Evolutionary conservation across 2,797 vertebrate species (phyloP), one percentile per base, ranked within the genome.

Genomic region (Molossus alvarezi): DNA sequence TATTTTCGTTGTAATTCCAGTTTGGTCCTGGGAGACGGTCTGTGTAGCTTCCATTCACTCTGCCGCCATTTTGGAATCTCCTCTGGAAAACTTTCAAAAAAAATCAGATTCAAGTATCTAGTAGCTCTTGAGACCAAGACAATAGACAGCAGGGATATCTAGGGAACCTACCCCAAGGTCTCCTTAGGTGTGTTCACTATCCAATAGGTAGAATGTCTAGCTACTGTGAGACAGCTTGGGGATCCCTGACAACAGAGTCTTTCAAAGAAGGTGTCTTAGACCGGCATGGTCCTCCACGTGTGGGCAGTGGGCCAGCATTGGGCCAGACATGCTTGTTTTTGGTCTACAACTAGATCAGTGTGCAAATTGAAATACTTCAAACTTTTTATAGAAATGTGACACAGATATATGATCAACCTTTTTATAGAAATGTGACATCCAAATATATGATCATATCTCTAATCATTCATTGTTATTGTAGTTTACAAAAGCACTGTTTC

Each of bases 361-460:
- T 67, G 64, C 71, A 90, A 60, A 75, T 3, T 75, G 20, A 25
- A 81, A 92, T 58, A 25, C 77, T 82, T 80, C 88, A 29, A 90
- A 13, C 82, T 14, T 41, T 81, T 55, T 45, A 29, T 45, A 77
- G 71, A 37, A 85, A 20, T 79, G 71, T 77, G n/a, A 67, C 11
- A 41, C 2, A 65, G 14, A 33, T 33, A 33, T 33, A 33, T 33
- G 33, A 33, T 80, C 88, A 29, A 90, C 10, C 82, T 14, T 41
- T 81, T 55, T 45, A 29, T 45, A 77, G 71, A 37, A 53, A 41
- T 86, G 51, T 45, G 33, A 33, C 27, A 67, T 82, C 41, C 21
- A 48, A 79, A 20, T 23, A 58, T 6, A 1, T 83, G n/a, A 33
- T 84, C 23, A 23, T 58, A 73, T 67, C 41, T 76, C 53, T 81